Percentiles rank a stretch among this genome's conserved stretches.
phyloP scores from a whole-genome alignment of 2,888 invertebrate species.

The Nomada flava region DNA sequence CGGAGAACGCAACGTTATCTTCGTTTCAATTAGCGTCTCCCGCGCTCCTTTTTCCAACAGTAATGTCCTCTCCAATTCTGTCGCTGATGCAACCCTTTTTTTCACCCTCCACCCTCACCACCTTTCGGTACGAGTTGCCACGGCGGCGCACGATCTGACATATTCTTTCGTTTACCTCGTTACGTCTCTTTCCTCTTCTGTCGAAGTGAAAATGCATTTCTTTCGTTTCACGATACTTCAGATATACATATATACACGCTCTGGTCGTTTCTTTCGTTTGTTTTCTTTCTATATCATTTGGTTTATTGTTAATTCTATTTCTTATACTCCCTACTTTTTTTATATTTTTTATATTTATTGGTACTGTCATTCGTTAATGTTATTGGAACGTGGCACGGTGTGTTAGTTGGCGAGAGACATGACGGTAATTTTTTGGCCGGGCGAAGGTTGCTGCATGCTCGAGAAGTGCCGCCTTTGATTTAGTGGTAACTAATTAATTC shows the following conservation, averaged over 20 bases:
- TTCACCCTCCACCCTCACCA: neutral
- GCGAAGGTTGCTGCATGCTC: conserved; percentile 83
- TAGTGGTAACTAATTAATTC: conserved; percentile 83
- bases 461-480: conserved; percentile 81
- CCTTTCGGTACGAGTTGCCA: conserved; percentile 57
- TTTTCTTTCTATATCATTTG: conserved; percentile 24
- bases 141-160: conserved; percentile 48
- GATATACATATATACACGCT: neutral
- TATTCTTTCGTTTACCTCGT: conserved; percentile 2
- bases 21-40: conserved; percentile 30
- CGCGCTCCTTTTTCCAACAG: neutral
- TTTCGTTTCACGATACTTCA: neutral
- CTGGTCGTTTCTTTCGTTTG: neutral
- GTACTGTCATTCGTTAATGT: conserved; percentile 82
- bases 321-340: neutral
- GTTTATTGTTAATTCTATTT: conserved; percentile 8
- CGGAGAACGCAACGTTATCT: conserved; percentile 32
- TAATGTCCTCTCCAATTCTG: conserved; percentile 10
- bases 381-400: conserved; percentile 83
- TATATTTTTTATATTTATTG: conserved; percentile 61
- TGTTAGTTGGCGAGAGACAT: conserved; percentile 82
- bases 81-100: neutral
- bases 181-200: conserved; percentile 22
- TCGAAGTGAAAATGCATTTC: neutral
- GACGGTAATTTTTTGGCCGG: conserved; percentile 76